Evolutionary conservation across 2,113 vertebrate genomes (phyloP).

Genomic region (Micromys minutus): DNA sequence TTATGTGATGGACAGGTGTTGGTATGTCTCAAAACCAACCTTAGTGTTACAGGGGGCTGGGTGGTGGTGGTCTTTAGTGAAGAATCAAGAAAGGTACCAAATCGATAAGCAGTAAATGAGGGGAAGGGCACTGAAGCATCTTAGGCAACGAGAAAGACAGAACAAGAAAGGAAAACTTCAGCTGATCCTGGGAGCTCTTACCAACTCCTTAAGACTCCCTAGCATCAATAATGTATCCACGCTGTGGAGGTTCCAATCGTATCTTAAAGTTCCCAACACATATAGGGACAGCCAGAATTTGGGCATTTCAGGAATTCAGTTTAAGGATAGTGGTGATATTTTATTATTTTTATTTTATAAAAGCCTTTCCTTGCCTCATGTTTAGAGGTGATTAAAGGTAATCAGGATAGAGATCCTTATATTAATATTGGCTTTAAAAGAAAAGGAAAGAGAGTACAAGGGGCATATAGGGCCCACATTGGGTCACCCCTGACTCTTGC

Average conservation of each 20-base stretch:
- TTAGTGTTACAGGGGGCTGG: not conserved
- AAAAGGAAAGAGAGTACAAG: not conserved
- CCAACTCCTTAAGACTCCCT: not conserved
- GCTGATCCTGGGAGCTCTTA: not conserved
- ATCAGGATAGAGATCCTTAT: not conserved
- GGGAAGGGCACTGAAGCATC: not conserved
- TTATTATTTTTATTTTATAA: not conserved
- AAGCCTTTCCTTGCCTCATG: not conserved
- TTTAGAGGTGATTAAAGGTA: not conserved
- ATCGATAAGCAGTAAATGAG: not conserved
- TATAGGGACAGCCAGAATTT: not conserved
- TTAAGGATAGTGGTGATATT: conserved; percentile 31
- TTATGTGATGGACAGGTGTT: not conserved
- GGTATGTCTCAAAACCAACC: not conserved
- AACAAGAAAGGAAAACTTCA: not conserved
- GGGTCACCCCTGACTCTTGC: not conserved
- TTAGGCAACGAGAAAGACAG: not conserved
- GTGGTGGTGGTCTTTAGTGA: not conserved
- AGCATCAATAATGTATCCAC: conserved; percentile 9
- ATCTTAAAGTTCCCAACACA: conserved; percentile 8
- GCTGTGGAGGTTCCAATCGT: not conserved
- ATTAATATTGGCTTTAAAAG: not conserved
- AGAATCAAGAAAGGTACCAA: not conserved
- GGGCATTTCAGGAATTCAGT: not conserved
- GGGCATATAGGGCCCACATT: not conserved